Percentiles rank a stretch among this genome's conserved stretches.
These are phyloP conservation scores for Macropus fuliginosus DNA, from an alignment of 2,797 vertebrate species.

Conservation along the genomic window DNA sequence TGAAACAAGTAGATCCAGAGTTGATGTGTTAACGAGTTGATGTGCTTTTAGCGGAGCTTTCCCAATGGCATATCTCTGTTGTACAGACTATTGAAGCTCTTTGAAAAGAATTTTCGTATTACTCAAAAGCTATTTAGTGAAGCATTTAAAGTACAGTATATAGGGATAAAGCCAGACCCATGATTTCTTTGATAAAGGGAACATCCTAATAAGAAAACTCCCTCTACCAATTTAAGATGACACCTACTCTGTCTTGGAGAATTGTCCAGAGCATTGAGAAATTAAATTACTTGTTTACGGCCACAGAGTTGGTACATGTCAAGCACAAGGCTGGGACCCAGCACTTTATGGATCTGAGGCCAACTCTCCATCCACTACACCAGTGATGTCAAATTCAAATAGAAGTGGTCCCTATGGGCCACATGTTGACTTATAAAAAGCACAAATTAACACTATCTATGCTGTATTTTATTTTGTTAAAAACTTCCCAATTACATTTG, in stretches of 20 bases:
- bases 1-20: constrained; percentile 65
- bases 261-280: not conserved
- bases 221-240: not conserved
- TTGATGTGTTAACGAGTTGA: not conserved
- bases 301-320: not conserved
- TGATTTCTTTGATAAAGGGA: not conserved
- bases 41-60: constrained; percentile 19
- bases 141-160: not conserved
- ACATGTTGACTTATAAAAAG: not conserved
- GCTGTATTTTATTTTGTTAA: not conserved
- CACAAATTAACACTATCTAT: not conserved
- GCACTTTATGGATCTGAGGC: not conserved
- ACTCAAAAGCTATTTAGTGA: not conserved
- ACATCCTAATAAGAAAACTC: not conserved
- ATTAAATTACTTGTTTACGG: not conserved
- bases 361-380: not conserved
- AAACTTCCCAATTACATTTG: not conserved
- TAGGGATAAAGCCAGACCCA: not conserved
- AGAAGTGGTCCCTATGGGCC: not conserved
- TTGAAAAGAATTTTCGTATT: not conserved
- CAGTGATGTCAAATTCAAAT: not conserved
- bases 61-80: constrained; percentile 10
- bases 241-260: not conserved
- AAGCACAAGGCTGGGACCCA: not conserved
- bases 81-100: not conserved